Base-by-base conservation (phyloP, 2,888 invertebrate genomes). In the Phengaris arion region DNA sequence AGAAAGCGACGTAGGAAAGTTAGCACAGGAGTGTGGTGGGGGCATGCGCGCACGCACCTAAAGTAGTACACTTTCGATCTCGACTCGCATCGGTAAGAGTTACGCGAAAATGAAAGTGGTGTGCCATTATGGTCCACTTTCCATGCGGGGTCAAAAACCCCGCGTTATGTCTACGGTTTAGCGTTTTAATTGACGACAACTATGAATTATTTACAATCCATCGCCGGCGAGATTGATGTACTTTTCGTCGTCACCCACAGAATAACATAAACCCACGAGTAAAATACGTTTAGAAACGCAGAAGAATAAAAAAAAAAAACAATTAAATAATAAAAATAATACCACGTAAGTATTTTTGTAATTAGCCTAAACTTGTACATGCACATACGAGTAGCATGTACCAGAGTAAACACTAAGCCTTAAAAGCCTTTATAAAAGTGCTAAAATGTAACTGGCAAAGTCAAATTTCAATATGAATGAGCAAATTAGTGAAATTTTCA, bases 61-160 rank as follows among this genome's bases (percentile, higher is more conserved):
- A 92, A 91, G 93, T 93, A 86, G 92, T 90, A 92, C 93, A 93
- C 93, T 92, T 92, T 93, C 93, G 89, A 91, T 94, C 90, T 92
- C 90, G 81, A 89, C 89, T 87, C 86, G 89, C 89, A 85, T 82
- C 83, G 86, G 92, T 92, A 91, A 93, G 93, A 94, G 94, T 94
- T 94, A 94, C 92, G 92, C 91, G 94, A 94, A 94, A 94, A 94
- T 93, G 95, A 94, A 95, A 93, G 94, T 95, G 88, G 90, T 94
- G 83, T 90, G 94, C 90, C 89, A 92, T 92, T 89, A 91, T 91
- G 91, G 87, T 92, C 89, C 88, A 93, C 93, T 93, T 93, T 93
- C 92, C 90, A 90, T 86, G 85, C 79, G 86, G 86, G 93, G 91
- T 91, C 90, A 89, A 91, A 86, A 88, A 92, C 89, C 93, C 84